Base-by-base conservation (phyloP, 53 echinoderm and acorn worm genomes). In the Antedon mediterranea region DNA sequence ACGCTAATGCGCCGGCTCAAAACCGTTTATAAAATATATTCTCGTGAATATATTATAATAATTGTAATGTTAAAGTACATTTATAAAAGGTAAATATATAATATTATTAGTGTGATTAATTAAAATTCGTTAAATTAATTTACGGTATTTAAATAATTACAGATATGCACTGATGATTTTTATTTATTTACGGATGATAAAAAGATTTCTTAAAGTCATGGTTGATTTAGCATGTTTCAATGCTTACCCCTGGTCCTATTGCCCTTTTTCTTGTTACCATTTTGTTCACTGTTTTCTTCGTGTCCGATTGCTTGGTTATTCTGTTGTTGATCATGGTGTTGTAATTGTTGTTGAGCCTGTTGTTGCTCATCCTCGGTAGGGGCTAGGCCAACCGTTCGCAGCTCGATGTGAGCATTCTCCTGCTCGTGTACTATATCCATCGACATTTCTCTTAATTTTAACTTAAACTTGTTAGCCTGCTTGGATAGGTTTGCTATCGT, bases 181-280 rank as follows among this genome's bases (percentile, higher is more conserved):
- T 7, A 41, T 13, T 7, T 13, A 41, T 41, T 5, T 41, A 41
- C 13, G 13, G 5, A 41, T 41, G 5, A n/a, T 41, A 41, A 7
- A 7, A 5, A 41, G 41, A 41, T 7, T 41, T 7, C 5, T 5
- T 41, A 41, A 7, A 57, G 57, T 2, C 23, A 57, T 57, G 57
- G 57, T 57, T 57, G 57, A 57, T 57, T 57, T 6, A 57, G 23
- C 57, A 57, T 57, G 57, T 57, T 57, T 23, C 13, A 15, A 57
- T 57, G 57, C 57, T 57, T 57, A 57, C 57, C 57, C 57, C 57
- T 57, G 23, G 57, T 57, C 57, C 57, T 57, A 57, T 23, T 57
- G 57, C 57, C 57, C 57, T 57, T 57, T 57, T 57, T 57, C 57
- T 57, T 57, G 57, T 57, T 57, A 57, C 57, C 57, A 57, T 57